Evolutionary conservation across 2,888 invertebrate species (phyloP), one percentile per base, ranked within the genome.

Genomic region (Philopedon plagiatum): DNA sequence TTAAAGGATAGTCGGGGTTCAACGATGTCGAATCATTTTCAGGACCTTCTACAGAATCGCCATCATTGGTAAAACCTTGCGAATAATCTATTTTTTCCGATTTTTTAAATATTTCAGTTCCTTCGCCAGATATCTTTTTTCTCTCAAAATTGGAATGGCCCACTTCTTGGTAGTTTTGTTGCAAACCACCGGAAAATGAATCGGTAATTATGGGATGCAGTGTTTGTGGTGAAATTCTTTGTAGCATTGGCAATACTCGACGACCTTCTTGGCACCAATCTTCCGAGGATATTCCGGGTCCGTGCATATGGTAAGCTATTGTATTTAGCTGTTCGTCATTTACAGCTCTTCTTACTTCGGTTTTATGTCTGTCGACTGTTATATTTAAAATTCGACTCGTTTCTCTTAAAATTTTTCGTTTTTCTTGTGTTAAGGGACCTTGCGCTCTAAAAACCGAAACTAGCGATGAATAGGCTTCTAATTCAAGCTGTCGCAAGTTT

Each of bases 381-480:
- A 97, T 96, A 86, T 94, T 94, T 85, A 93, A 90, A 83, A 91
- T 90, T 84, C 90, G 89, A 81, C 94, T 92, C 78, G 96, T 89
- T 83, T 96, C 95, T 84, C 93, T 92, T 62, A 97, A 88, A 80
- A 96, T 86, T 86, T 92, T 93, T 83, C 92, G 91, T 89, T 96
- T 96, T 82, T 93, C 93, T 81, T 91, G 91, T 83, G 91, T 94
- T 71, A 97, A 90, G 81, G 93, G 91, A 78, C 97, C 97, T 88
- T 97, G 97, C 80, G 97, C 97, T 86, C 97, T 91, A 84, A 97
- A 91, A 80, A 95, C 96, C 83, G 94, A 94, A 71, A 97, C 91
- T 85, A 97, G 90, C 85, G 92, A 92, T 81, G 94, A 92, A 89
- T 97, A 97, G 77, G 97, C 95, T 87, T 96, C 96, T 84, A 97